These are phyloP conservation scores for Branchellion lobata DNA, from an alignment of 2,888 invertebrate species.

Conservation along the genomic window DNA sequence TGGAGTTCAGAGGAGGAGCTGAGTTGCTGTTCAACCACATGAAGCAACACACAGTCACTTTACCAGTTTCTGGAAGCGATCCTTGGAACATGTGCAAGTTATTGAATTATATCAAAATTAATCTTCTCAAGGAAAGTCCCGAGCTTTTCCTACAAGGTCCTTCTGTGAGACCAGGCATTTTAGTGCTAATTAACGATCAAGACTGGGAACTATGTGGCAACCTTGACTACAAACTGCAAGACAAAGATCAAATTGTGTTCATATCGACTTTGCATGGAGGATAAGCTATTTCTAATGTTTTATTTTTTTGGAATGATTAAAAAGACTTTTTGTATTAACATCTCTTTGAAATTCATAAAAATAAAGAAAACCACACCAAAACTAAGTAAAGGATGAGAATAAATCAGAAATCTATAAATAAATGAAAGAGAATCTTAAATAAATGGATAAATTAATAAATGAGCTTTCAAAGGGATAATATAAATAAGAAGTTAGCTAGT, in stretches of 20 bases:
- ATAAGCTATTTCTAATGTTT: slow-evolving; percentile 51
- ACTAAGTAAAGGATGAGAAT: not conserved
- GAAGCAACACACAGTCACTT: slow-evolving; percentile 71
- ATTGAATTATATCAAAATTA: slow-evolving; percentile 80
- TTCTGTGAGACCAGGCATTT: slow-evolving; percentile 78
- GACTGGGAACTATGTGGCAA: slow-evolving; percentile 85
- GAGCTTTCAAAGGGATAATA: too few relatives aligned
- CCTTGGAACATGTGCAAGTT: slow-evolving; percentile 68
- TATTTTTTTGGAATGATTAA: not conserved
- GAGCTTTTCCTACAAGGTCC: slow-evolving; percentile 67
- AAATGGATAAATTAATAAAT: too few relatives aligned
- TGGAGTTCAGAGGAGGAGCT: slow-evolving; percentile 75
- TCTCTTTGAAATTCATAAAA: not conserved
- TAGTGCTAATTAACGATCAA: slow-evolving; percentile 88
- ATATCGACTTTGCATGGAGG: slow-evolving; percentile 66
- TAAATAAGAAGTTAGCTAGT: too few relatives aligned
- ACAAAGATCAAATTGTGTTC: slow-evolving; percentile 63
- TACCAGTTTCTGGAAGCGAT: slow-evolving; percentile 64
- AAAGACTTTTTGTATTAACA: not conserved
- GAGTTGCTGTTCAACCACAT: slow-evolving; percentile 83
- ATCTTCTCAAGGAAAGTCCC: slow-evolving; percentile 78
- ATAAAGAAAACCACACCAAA: slow-evolving; percentile 10
- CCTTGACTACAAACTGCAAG: slow-evolving; percentile 62
- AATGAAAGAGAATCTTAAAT: too few relatives aligned
- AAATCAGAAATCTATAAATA: too few relatives aligned